phyloP scores from a whole-genome alignment of 2,797 vertebrate genomes.

The Rhinichthys osculus region DNA sequence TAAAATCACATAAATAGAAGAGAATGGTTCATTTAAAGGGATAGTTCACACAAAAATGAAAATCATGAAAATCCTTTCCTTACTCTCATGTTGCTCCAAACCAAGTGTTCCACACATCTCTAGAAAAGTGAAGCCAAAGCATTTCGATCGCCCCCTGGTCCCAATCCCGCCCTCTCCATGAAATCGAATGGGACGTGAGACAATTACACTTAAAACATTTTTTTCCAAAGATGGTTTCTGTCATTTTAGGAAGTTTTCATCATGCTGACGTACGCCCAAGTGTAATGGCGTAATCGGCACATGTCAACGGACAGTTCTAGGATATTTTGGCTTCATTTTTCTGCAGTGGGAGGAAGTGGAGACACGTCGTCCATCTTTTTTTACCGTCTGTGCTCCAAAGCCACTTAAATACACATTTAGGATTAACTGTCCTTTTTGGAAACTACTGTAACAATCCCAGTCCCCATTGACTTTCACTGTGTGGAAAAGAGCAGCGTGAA shows the following conservation, averaged over 20 bases:
- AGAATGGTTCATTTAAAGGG: constrained; percentile 9
- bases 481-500: constrained; percentile 7
- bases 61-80: not conserved
- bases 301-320: not conserved
- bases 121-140: not conserved
- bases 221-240: not conserved
- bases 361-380: not conserved
- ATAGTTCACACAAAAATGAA: not conserved
- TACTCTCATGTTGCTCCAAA: not conserved
- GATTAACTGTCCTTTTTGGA: not conserved
- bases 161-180: not conserved
- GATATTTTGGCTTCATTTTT: not conserved
- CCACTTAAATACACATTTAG: not conserved
- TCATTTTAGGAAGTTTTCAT: not conserved
- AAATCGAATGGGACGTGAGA: not conserved
- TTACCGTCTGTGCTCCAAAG: not conserved
- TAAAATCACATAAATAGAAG: constrained; percentile 20
- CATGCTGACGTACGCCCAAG: not conserved
- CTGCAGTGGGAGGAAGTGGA: not conserved
- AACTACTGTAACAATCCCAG: not conserved
- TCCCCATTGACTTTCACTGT: not conserved
- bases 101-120: not conserved
- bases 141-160: not conserved
- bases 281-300: not conserved
- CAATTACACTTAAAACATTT: not conserved